Evolutionary conservation across 2,797 vertebrate genomes (phyloP), one percentile per base, ranked within the genome.

Genomic region (Philypnodon macrostomus): DNA sequence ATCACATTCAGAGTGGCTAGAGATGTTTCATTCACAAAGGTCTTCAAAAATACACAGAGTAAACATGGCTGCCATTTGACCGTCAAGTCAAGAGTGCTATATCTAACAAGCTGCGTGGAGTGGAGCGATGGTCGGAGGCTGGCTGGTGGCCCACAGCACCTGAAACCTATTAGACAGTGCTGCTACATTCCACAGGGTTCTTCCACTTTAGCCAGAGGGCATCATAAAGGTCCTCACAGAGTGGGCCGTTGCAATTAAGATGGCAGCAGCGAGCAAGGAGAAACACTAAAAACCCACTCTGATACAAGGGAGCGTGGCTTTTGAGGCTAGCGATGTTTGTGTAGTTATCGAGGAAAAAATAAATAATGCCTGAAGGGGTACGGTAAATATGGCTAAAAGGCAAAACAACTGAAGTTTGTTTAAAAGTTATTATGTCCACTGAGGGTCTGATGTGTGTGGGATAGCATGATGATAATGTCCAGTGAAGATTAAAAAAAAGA

Each of bases 151-250:
- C 85, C 69, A 58, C 80, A 84, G 84, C 88, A 91, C 89, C 88
- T 90, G 89, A 89, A 90, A 89, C 86, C 83, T 87, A 90, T 90
- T 90, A 91, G 79, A 85, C 83, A 80, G 84, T 77, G 86, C 80
- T 80, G 85, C 84, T 90, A 89, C 88, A 90, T 90, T 91, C 88
- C 85, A 89, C 83, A 82, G 80, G 84, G 85, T 89, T 91, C 87
- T 84, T 78, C 68, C 72, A 73, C 79, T 78, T 80, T 80, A 81
- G 85, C 88, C 86, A 86, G 81, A 89, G 88, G 89, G 86, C 88
- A 88, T 83, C 75, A 63, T 91, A 89, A 89, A 90, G 83, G 85
- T 85, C 85, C 85, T 79, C 67, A 36, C 75, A 77, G 80, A 87
- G 78, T 75, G 64, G 64, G 69, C 62, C 12, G 67, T 21, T 67